Conservation (phyloP, 37 sponge, comb jelly and placozoan genomes). For the Tethya wilhelma region DNA sequence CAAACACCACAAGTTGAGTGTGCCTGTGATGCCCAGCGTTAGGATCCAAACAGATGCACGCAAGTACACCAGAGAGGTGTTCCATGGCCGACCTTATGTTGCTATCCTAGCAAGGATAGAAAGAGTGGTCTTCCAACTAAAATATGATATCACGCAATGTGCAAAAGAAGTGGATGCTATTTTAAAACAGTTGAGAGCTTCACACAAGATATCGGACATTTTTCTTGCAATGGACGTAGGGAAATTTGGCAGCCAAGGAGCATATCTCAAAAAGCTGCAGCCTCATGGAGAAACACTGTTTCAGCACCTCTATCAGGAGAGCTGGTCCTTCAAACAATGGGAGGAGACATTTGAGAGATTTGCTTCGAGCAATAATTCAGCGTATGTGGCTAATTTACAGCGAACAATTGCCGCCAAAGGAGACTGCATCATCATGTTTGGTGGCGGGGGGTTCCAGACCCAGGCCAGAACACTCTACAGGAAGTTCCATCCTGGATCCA, state of each 20-base stretch:
- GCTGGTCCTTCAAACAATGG: slow-evolving; percentile 19
- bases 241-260: slow-evolving; percentile 32
- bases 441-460: slow-evolving; percentile 40
- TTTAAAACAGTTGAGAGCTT: not conserved
- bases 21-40: slow-evolving; percentile 7
- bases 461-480: slow-evolving; percentile 32
- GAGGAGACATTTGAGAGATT: slow-evolving; percentile 5
- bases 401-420: slow-evolving; percentile 18
- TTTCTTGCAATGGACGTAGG: slow-evolving; percentile 51
- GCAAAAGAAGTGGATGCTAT: not conserved
- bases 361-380: slow-evolving; percentile 11
- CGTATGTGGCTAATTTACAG: slow-evolving; percentile 49
- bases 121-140: slow-evolving; percentile 19
- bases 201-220: not conserved
- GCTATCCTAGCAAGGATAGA: slow-evolving; percentile 33
- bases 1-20: not conserved
- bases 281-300: slow-evolving; percentile 11
- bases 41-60: slow-evolving; percentile 9
- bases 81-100: slow-evolving; percentile 3
- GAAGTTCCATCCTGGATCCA: slow-evolving; percentile 16
- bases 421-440: slow-evolving; percentile 29
- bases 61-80: not conserved
- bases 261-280: not conserved
- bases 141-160: slow-evolving; percentile 16
- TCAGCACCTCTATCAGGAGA: not conserved